Evolutionary conservation across 1,140 invertebrate genomes (phyloP), one percentile per base, ranked within the genome.

Genomic region (Drosophila ananassae): DNA sequence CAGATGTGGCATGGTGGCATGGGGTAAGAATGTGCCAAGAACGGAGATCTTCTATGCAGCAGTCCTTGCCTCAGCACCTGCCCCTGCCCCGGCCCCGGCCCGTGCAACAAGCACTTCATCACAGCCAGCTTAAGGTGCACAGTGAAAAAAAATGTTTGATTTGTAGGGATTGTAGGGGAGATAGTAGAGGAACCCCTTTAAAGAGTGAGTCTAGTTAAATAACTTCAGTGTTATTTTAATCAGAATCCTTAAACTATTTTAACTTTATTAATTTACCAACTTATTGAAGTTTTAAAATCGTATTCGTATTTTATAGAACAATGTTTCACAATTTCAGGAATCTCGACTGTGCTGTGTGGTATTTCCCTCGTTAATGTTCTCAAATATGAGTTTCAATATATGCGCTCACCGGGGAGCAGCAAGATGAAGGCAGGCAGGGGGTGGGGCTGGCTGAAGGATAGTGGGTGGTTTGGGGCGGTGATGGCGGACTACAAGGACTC

Each of bases 351-450:
- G 57, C 17, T 25, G 50, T 56, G 22, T 59, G 37, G 56, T 60
- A 34, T 48, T 47, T 54, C 50, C 66, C 52, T 74, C 47, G 79
- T 84, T 84, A 84, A 84, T 80, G 81, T 84, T 67, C 81, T 76
- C 78, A 81, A 81, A 80, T 81, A 81, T 81, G 78, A 81, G 78
- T 81, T 77, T 81, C 78, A 81, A 81, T 81, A 81, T 81, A 81
- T 81, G 78, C 73, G 54, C 68, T 60, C 34, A 41, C 47, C 50
- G 21, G 50, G 59, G 39, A 34, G 24, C 22, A 25, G 2, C 34
- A 37, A n/a, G n/a, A n/a, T n/a, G n/a, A n/a, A n/a, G 34, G 12
- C 24, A 25, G 21, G 57, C 0, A 25, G 44, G n/a, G 34, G 21
- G n/a, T 7, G 8, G 8, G 8, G 8, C 10, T 34, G 32, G 32